Conservation (phyloP, 2,113 vertebrate genomes). For the Phycodurus eques region DNA sequence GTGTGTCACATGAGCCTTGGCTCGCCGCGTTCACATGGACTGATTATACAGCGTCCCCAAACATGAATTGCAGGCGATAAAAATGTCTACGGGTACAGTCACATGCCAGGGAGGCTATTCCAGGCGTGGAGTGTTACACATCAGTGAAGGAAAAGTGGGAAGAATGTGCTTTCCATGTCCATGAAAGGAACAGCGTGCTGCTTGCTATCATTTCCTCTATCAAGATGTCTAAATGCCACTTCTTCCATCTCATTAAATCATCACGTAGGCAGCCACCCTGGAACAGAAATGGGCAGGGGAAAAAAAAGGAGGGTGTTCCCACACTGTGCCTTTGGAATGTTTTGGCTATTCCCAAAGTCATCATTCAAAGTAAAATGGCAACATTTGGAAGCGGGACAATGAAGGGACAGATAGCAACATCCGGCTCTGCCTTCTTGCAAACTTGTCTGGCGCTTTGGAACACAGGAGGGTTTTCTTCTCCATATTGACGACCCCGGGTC, state of each 20-base stretch:
- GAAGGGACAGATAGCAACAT: conserved; percentile 65
- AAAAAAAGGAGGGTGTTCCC: conserved; percentile 59
- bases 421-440: conserved; percentile 51
- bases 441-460: conserved; percentile 43
- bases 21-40: conserved; percentile 38
- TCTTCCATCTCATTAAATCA: conserved; percentile 24
- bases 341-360: conserved; percentile 67
- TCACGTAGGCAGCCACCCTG: conserved; percentile 32
- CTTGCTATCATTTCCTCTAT: conserved; percentile 30
- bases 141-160: conserved; percentile 36
- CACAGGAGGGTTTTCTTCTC: conserved; percentile 66
- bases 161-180: conserved; percentile 47
- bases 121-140: conserved; percentile 41
- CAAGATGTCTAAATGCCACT: conserved; percentile 24
- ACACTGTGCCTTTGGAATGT: conserved; percentile 53
- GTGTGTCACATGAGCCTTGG: conserved; percentile 53
- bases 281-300: conserved; percentile 49
- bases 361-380: conserved; percentile 69
- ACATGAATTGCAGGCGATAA: conserved; percentile 39
- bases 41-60: conserved; percentile 30
- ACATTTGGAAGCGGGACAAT: conserved; percentile 68
- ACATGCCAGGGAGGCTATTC: conserved; percentile 47
- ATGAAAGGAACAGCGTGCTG: conserved; percentile 3
- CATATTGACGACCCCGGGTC: conserved; percentile 34
- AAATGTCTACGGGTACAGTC: conserved; percentile 25